phyloP scores from a whole-genome alignment of 2,797 vertebrate species.

The Sebastes steindachneri region DNA sequence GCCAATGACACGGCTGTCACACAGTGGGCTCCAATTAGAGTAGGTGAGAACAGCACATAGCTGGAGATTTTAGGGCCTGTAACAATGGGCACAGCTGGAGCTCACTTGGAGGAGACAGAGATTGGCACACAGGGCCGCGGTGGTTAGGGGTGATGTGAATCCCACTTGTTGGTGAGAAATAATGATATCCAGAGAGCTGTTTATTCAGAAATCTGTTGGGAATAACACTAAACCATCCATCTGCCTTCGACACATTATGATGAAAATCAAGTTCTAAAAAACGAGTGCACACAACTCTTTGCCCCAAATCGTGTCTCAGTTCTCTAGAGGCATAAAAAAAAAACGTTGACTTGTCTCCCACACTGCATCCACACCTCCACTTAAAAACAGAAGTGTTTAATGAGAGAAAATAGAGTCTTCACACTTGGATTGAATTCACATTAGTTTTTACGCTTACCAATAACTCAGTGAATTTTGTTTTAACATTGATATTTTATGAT shows the following conservation, averaged over 20 bases:
- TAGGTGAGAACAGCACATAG: conserved; percentile 65
- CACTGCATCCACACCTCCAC: not conserved
- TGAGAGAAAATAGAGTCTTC: not conserved
- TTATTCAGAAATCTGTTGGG: conserved; percentile 48
- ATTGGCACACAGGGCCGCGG: conserved; percentile 33
- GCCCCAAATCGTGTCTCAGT: not conserved
- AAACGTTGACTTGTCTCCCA: not conserved
- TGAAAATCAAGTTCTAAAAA: conserved; percentile 35
- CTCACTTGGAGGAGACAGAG: conserved; percentile 41
- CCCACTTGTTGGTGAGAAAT: conserved; percentile 58
- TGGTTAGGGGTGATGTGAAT: conserved; percentile 32
- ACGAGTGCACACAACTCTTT: conserved; percentile 19
- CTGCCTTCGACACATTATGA: conserved; percentile 14
- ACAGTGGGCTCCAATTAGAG: conserved; percentile 76
- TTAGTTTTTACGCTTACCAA: not conserved
- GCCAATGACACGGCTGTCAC: conserved; percentile 76
- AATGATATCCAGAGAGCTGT: conserved; percentile 60
- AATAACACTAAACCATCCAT: conserved; percentile 28
- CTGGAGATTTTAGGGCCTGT: conserved; percentile 51
- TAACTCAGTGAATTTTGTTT: not conserved
- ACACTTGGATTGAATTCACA: not conserved
- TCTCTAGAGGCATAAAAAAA: not conserved
- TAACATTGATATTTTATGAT: not conserved
- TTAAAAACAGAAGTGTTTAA: not conserved
- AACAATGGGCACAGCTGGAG: conserved; percentile 67